Conservation (phyloP, 2,888 invertebrate species). For the Mimumesa dahlbomi region DNA sequence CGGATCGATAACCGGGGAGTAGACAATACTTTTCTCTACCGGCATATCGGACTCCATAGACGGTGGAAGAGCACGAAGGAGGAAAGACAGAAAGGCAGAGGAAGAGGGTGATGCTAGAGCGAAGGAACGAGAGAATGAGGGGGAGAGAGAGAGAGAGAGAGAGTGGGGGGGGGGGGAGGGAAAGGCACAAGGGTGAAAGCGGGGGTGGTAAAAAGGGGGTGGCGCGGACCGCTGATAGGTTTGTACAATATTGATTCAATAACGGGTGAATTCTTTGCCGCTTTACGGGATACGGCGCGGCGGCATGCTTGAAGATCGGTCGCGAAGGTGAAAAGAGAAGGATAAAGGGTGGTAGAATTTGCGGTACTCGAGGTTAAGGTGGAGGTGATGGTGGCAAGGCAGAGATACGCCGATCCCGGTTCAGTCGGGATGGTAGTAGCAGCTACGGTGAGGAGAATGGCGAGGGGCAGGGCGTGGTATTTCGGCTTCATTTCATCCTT, state of each 20-base stretch:
- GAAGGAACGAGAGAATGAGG: constrained; percentile 46
- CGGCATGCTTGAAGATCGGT: constrained; percentile 24
- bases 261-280: constrained; percentile 70
- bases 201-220: not conserved
- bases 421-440: constrained; percentile 10
- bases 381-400: constrained; percentile 44
- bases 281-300: constrained; percentile 56
- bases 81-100: constrained; percentile 20
- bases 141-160: not conserved
- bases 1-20: constrained; percentile 47
- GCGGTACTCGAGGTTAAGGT: constrained; percentile 61
- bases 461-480: constrained; percentile 65
- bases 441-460: constrained; percentile 51
- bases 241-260: constrained; percentile 77
- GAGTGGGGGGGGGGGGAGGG: not conserved
- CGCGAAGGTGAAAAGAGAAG: constrained; percentile 36
- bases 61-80: constrained; percentile 22
- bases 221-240: constrained; percentile 63
- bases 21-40: constrained; percentile 50
- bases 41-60: constrained; percentile 52
- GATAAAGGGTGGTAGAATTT: constrained; percentile 51
- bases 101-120: too few species aligned
- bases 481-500: constrained; percentile 78
- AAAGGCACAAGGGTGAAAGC: constrained; percentile 33
- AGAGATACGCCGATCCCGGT: constrained; percentile 53